Base-by-base conservation (phyloP, 2,888 invertebrate species). In the Pegoplata infirma region DNA sequence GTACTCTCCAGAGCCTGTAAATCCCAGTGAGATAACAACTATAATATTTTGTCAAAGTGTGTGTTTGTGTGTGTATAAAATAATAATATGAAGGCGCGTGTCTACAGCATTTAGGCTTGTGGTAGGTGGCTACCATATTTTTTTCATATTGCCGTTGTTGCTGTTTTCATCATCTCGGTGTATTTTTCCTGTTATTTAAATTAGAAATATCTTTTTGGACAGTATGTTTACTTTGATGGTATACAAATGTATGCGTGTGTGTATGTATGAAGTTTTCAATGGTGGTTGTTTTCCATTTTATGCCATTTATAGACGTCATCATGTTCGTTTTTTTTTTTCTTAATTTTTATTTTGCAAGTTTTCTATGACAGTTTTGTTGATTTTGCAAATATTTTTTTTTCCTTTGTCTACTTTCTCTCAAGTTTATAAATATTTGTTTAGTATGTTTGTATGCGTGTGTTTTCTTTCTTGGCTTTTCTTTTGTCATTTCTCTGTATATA, bases 61-160 rank as follows among this genome's bases (percentile, higher is more conserved):
- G 32, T 40, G 36, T n/a, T 5, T n/a, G 36, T 40, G 4, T 36
- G 36, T 36, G 10, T 16, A n/a, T 7, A 19, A 12, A 12, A 19
- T n/a, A n/a, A n/a, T 16, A 28, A 49, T 53, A 19, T 25, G 25
- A 58, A 44, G 56, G 56, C 25, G 63, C 49, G 51, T 53, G 61
- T 58, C 47, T 59, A 73, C 67, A 56, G 16, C 36, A 16, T 82
- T 76, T 61, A 12, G n/a, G 19, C 75, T 81, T 80, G 74, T 47
- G 81, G 80, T 76, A 81, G 81, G 74, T 76, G 71, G 67, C 32
- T 58, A 4, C n/a, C 36, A 32, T 32, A 32, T 32, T 32, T 32
- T 12, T 32, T 2, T 32, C 12, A 32, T 28, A 58, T 28, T 5
- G 10, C 10, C 12, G 12, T 36, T 12, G 12, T 58, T 40, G 58